Conservation (phyloP, 2,113 vertebrate genomes). For the Hemiscyllium ocellatum region DNA sequence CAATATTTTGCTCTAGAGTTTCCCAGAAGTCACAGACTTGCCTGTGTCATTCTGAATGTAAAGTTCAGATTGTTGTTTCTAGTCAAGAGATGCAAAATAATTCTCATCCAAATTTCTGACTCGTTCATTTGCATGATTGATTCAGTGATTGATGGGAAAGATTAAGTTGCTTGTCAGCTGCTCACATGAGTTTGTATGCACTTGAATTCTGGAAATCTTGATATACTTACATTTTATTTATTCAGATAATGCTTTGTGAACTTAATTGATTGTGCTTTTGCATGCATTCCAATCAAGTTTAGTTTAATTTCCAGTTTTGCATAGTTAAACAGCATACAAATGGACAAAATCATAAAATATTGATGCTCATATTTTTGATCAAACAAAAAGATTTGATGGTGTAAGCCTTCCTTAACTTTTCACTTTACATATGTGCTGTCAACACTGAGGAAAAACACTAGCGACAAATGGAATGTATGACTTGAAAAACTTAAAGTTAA, state of each 20-base stretch:
- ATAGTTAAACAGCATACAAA: background rate
- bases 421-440: background rate
- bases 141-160: background rate
- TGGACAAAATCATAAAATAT: background rate
- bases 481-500: background rate
- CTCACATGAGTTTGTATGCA: background rate
- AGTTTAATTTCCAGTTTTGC: background rate
- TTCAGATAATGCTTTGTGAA: background rate
- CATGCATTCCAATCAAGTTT: background rate
- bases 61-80: background rate
- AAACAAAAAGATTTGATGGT: background rate
- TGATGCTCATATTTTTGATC: background rate
- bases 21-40: background rate
- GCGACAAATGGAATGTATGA: background rate
- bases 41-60: background rate
- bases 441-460: background rate
- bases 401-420: background rate
- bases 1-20: background rate
- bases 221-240: background rate
- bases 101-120: background rate
- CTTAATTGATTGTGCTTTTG: background rate
- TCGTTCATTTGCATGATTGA: background rate
- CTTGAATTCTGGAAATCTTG: background rate
- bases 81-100: background rate
- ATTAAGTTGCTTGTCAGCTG: background rate